Percentiles rank a stretch among this genome's conserved stretches.
Conservation (phyloP, 2,113 vertebrate genomes). For the Odobenus rosmarus region DNA sequence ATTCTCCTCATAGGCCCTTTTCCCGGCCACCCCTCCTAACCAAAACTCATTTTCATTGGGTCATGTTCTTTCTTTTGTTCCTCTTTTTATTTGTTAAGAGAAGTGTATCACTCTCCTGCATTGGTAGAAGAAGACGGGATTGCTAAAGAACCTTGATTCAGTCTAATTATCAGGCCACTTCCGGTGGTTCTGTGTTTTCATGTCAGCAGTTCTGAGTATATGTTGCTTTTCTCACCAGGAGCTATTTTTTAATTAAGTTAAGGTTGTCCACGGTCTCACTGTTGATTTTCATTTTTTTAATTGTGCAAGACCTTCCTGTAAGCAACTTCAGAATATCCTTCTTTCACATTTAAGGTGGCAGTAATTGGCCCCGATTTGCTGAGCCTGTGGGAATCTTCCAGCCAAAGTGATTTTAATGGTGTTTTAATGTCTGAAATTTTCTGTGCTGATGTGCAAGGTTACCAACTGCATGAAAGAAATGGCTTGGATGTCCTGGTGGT, state of each 20-base stretch:
- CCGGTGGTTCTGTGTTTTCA: neutral
- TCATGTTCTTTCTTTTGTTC: neutral
- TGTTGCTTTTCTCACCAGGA: constrained; percentile 48
- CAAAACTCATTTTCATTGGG: neutral
- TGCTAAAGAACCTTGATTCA: neutral
- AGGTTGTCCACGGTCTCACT: constrained; percentile 36
- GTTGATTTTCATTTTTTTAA: constrained; percentile 67
- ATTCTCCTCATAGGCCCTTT: neutral
- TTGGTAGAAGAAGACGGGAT: neutral
- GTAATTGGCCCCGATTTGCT: constrained; percentile 77
- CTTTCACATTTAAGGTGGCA: constrained; percentile 23
- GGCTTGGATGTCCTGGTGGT: constrained; percentile 42
- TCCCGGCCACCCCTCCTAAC: neutral
- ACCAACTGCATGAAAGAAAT: constrained; percentile 66
- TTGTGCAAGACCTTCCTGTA: constrained; percentile 57
- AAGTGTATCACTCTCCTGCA: neutral
- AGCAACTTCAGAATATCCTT: constrained; percentile 66
- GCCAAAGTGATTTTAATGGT: constrained; percentile 68
- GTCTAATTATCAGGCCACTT: neutral
- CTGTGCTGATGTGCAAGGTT: constrained; percentile 67
- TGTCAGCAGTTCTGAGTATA: neutral
- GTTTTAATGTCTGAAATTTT: constrained; percentile 54
- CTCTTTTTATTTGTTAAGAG: neutral
- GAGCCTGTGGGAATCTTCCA: constrained; percentile 71
- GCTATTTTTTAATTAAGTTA: constrained; percentile 77